Percentiles rank a stretch among this genome's conserved stretches.
These are phyloP conservation scores for Hippotragus niger DNA, from an alignment of 2,113 vertebrate species.

Conservation along the genomic window DNA sequence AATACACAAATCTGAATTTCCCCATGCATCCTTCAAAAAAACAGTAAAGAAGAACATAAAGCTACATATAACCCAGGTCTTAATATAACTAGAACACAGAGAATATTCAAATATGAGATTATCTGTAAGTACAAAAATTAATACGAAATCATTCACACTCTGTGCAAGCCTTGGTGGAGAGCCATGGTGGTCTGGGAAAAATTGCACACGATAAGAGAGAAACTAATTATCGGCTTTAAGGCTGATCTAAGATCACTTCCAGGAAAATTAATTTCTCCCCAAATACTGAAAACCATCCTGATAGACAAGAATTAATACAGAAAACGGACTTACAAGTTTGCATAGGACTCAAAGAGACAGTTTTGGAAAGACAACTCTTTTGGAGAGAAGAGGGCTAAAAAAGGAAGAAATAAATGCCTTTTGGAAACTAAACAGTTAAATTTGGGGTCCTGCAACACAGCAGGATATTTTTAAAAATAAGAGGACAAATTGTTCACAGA, in stretches of 20 bases:
- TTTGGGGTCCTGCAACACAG: neutral
- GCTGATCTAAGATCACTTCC: neutral
- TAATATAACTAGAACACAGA: neutral
- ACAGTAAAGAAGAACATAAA: neutral
- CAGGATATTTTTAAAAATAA: neutral
- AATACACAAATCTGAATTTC: neutral
- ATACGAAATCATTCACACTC: neutral
- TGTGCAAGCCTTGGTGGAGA: neutral
- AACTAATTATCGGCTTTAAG: neutral
- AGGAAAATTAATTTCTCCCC: neutral
- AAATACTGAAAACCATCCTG: neutral
- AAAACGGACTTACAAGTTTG: neutral
- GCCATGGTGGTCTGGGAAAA: neutral
- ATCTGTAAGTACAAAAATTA: neutral
- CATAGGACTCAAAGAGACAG: neutral
- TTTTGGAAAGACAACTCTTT: neutral
- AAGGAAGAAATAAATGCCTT: neutral
- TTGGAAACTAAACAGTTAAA: neutral
- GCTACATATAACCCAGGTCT: neutral
- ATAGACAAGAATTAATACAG: neutral
- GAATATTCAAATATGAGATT: neutral
- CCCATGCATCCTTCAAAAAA: neutral
- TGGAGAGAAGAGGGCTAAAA: neutral
- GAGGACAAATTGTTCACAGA: neutral
- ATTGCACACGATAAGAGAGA: neutral